Percentiles rank a stretch among this genome's conserved stretches.
phyloP scores from a whole-genome alignment of 2,797 vertebrate genomes.

The Bovichtus variegatus region DNA sequence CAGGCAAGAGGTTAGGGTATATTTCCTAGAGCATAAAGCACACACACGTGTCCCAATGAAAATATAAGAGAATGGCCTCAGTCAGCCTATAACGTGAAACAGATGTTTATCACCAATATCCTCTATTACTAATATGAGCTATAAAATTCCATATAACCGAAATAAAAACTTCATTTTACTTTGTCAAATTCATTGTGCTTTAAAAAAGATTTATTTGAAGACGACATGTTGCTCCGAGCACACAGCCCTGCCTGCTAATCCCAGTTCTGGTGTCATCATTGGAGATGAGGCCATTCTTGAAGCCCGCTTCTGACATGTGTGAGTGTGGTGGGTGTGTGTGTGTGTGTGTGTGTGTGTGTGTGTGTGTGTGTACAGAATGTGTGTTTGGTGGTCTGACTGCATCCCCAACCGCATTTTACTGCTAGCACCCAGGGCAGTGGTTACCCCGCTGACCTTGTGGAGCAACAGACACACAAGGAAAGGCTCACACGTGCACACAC shows the following conservation, averaged over 20 bases:
- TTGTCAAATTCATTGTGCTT: constrained; percentile 70
- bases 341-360: constrained; percentile 36
- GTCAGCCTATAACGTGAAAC: constrained; percentile 72
- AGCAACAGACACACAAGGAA: constrained; percentile 48
- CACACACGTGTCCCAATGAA: constrained; percentile 71
- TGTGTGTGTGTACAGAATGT: constrained; percentile 31
- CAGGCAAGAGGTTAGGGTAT: constrained; percentile 57
- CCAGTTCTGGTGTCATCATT: constrained; percentile 57
- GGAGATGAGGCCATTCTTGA: constrained; percentile 38
- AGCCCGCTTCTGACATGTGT: constrained; percentile 53
- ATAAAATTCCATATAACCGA: constrained; percentile 64
- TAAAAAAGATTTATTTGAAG: constrained; percentile 74
- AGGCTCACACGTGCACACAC: constrained; percentile 29
- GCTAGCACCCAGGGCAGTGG: constrained; percentile 71
- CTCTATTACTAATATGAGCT: constrained; percentile 73
- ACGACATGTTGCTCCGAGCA: constrained; percentile 46
- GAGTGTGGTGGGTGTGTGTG: constrained; percentile 19
- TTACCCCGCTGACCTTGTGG: constrained; percentile 77
- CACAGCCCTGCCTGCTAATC: constrained; percentile 38
- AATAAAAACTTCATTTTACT: constrained; percentile 72
- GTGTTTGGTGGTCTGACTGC: constrained; percentile 33
- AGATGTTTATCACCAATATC: constrained; percentile 67
- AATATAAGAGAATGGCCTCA: constrained; percentile 71
- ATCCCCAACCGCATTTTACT: constrained; percentile 59
- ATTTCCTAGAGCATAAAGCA: constrained; percentile 69